phyloP scores from a whole-genome alignment of 2,888 invertebrate species.

The Agrotis segetum region DNA sequence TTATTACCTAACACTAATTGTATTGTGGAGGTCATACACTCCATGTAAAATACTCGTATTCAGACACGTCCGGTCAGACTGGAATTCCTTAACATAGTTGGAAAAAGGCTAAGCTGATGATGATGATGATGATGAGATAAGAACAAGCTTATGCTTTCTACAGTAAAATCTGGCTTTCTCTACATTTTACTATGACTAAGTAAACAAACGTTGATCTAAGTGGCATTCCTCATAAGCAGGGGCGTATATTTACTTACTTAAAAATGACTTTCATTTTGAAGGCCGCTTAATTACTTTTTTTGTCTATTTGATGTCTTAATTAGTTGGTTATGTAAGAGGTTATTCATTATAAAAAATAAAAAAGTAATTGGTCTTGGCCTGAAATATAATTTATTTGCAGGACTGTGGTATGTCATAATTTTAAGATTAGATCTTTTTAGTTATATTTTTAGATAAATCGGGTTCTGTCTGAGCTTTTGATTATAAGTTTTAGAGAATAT shows the following conservation, averaged over 20 bases:
- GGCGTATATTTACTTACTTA: conserved; percentile 26
- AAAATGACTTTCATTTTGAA: conserved; percentile 38
- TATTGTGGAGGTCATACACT: too few species aligned
- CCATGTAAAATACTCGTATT: too few species aligned
- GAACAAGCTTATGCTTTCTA: too few species aligned
- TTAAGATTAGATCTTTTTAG: conserved; percentile 1
- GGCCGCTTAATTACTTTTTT: conserved; percentile 1
- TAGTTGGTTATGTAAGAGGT: conserved; percentile 35
- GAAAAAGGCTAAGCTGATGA: too few species aligned
- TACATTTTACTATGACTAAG: conserved; percentile 6
- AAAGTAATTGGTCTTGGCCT: conserved; percentile 18
- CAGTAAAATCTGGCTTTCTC: conserved; percentile 14
- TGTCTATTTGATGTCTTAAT: conserved; percentile 11
- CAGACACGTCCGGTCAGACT: too few species aligned
- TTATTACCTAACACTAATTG: too few species aligned
- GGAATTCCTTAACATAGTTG: too few species aligned
- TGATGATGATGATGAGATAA: too few species aligned
- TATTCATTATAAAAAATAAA: background rate
- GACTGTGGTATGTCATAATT: conserved; percentile 1
- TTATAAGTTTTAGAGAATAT: too few species aligned
- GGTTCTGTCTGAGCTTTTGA: background rate
- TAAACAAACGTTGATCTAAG: conserved; percentile 4
- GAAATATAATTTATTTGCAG: conserved; percentile 23
- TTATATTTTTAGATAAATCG: background rate
- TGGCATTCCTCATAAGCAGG: conserved; percentile 10